Evolutionary conservation across 2,113 vertebrate species (phyloP).

Genomic region (Lutjanus erythropterus): DNA sequence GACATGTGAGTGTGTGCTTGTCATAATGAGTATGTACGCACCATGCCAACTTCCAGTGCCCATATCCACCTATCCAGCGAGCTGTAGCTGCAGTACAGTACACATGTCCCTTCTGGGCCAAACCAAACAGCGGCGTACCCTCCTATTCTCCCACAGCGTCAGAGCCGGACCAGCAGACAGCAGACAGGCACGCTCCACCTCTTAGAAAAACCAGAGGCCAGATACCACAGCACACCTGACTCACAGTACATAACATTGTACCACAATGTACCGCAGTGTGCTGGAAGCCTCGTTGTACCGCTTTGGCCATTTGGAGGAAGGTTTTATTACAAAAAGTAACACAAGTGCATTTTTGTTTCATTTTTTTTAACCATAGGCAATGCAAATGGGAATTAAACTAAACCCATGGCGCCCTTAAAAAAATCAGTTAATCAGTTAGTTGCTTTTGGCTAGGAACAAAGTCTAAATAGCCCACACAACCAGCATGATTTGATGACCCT

Average conservation of each 20-base stretch:
- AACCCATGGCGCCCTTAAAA: neutral
- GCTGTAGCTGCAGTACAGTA: conserved; percentile 38
- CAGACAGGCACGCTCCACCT: conserved; percentile 67
- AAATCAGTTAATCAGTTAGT: neutral
- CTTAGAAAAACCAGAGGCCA: conserved; percentile 61
- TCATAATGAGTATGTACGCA: conserved; percentile 61
- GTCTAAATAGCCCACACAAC: neutral
- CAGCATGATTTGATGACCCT: neutral
- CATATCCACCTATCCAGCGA: conserved; percentile 71
- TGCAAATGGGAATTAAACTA: neutral
- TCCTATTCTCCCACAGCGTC: conserved; percentile 57
- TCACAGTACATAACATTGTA: conserved; percentile 43
- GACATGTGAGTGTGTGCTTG: conserved; percentile 40
- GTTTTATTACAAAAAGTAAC: conserved; percentile 30
- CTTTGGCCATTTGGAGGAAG: conserved; percentile 55
- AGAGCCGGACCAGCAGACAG: conserved; percentile 50
- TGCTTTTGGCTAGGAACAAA: neutral
- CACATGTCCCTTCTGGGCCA: conserved; percentile 45
- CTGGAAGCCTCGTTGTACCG: conserved; percentile 23
- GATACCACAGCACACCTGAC: conserved; percentile 68
- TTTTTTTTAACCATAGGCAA: neutral
- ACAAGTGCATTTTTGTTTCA: neutral
- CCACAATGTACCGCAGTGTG: conserved; percentile 61
- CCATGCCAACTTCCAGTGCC: conserved; percentile 68
- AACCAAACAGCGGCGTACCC: conserved; percentile 69